These are phyloP conservation scores for Drosophila robusta DNA, from an alignment of 2,888 invertebrate species.

Conservation along the genomic window DNA sequence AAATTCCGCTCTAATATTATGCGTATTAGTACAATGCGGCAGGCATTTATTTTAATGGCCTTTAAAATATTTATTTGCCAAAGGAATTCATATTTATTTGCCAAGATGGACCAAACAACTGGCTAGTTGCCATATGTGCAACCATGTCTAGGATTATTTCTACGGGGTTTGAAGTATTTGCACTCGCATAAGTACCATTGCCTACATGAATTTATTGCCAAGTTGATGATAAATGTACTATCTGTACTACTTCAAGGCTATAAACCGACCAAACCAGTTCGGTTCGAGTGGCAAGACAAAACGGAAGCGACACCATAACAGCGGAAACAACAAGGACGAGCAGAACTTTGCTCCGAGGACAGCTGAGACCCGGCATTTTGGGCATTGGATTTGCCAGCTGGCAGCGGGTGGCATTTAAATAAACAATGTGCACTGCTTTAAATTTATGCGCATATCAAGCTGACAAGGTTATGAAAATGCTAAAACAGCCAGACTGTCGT, in stretches of 20 bases:
- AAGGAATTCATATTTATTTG: background rate
- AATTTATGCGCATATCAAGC: conserved; percentile 81
- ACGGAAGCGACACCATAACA: conserved; percentile 4
- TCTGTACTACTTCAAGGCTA: conserved; percentile 9
- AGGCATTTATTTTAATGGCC: background rate
- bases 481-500: conserved; percentile 52
- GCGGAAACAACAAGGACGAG: conserved; percentile 14
- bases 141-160: background rate
- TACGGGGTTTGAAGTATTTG: conserved; percentile 13
- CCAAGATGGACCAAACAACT: background rate
- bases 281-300: background rate
- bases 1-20: too few relatives aligned
- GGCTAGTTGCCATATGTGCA: conserved; percentile 7
- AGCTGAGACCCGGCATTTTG: conserved; percentile 29
- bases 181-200: background rate
- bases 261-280: conserved; percentile 7
- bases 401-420: conserved; percentile 73
- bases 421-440: conserved; percentile 79
- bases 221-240: conserved; percentile 37
- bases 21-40: background rate
- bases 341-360: conserved; percentile 12
- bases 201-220: conserved; percentile 42
- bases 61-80: conserved; percentile 11
- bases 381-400: conserved; percentile 29
- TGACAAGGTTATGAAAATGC: conserved; percentile 80